Evolutionary conservation across 1,140 invertebrate genomes (phyloP).

Genomic region (Tachypleus tridentatus): DNA sequence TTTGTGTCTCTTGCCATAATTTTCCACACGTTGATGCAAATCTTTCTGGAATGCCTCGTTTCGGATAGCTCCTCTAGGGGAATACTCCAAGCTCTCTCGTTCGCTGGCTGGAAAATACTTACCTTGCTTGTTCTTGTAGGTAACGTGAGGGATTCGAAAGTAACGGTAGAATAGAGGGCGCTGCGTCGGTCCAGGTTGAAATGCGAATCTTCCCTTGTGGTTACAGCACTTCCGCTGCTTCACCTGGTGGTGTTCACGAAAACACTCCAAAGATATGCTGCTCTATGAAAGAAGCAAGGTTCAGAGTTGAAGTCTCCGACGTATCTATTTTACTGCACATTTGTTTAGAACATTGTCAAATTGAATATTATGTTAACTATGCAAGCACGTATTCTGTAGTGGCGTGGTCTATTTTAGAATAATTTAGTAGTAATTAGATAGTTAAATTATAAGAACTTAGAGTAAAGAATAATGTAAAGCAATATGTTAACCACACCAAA

Average conservation of each 20-base stretch:
- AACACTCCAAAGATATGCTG: neutral
- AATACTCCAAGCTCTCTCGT: neutral
- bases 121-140: neutral
- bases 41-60: slow-evolving; percentile 6
- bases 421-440: no score
- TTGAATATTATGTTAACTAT: no score
- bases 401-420: no score
- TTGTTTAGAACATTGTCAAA: no score
- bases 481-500: no score
- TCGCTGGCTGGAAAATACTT: neutral
- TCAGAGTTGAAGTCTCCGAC: no score
- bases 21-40: slow-evolving; percentile 1
- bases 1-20: slow-evolving; percentile 3
- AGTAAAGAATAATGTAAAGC: no score
- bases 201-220: neutral
- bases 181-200: slow-evolving; percentile 2
- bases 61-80: neutral
- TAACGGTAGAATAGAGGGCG: slow-evolving; percentile 9
- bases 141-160: slow-evolving; percentile 14
- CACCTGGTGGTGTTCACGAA: neutral
- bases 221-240: neutral
- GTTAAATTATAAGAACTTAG: no score
- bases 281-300: no score
- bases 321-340: no score
- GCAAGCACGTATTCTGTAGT: no score